phyloP scores from a whole-genome alignment of 2,797 vertebrate species.

The Lithobates pipiens region DNA sequence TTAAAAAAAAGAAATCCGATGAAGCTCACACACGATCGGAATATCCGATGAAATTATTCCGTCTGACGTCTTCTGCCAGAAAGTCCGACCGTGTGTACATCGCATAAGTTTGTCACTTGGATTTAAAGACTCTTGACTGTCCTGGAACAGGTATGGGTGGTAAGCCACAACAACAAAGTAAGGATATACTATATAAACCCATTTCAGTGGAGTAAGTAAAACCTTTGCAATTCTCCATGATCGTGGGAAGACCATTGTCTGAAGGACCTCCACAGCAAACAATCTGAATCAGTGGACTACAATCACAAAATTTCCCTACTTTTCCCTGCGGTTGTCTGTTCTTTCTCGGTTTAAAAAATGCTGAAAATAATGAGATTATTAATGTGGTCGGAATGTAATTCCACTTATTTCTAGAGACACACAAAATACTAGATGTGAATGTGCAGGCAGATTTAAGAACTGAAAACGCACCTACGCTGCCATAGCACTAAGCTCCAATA shows the following conservation, averaged over 20 bases:
- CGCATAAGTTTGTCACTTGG: no score
- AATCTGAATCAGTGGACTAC: constrained; percentile 8
- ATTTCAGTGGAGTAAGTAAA: background rate
- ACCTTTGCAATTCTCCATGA: background rate
- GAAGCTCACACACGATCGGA: no score
- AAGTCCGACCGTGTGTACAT: no score
- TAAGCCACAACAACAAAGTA: background rate
- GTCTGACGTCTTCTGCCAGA: no score
- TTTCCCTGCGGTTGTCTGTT: background rate
- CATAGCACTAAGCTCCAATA: constrained; percentile 28
- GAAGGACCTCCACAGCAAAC: constrained; percentile 19
- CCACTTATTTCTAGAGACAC: constrained; percentile 9
- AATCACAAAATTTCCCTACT: constrained; percentile 20
- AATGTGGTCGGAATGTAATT: constrained; percentile 42
- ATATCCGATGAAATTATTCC: no score
- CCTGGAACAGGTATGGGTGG: background rate
- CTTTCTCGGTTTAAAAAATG: constrained; percentile 25
- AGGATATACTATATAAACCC: background rate
- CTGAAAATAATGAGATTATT: constrained; percentile 36
- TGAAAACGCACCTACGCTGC: constrained; percentile 28
- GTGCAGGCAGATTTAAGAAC: background rate
- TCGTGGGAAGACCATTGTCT: background rate
- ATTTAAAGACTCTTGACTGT: background rate
- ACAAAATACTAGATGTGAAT: background rate
- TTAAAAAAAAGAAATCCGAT: no score